Evolutionary conservation across 1,140 invertebrate genomes (phyloP).

Genomic region (Aethina tumida): DNA sequence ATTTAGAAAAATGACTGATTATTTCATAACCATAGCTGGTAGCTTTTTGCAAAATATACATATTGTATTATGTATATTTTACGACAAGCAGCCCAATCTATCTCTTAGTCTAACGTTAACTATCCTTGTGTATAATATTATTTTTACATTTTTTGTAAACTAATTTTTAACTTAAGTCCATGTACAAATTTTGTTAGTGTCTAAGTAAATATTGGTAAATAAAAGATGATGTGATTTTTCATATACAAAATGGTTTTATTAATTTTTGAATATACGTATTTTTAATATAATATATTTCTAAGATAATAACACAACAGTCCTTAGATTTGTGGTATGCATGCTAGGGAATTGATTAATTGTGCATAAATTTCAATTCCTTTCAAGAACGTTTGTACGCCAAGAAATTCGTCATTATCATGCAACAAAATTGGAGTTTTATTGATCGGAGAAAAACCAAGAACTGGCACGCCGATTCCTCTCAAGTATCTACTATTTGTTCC

Average conservation of each 20-base stretch:
- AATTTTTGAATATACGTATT: too few relatives aligned
- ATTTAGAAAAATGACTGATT: slow-evolving; percentile 17
- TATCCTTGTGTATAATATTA: slow-evolving; percentile 19
- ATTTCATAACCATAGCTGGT: slow-evolving; percentile 7
- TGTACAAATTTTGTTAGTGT: slow-evolving; percentile 28
- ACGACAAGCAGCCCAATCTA: slow-evolving; percentile 8
- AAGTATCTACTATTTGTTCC: slow-evolving; percentile 67
- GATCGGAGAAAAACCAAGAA: slow-evolving; percentile 71
- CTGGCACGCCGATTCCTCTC: slow-evolving; percentile 52
- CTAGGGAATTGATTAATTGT: background rate
- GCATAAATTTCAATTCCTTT: slow-evolving; percentile 58
- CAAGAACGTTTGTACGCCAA: slow-evolving; percentile 57
- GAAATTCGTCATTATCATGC: slow-evolving; percentile 70
- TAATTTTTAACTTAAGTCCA: slow-evolving; percentile 21
- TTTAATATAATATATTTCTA: too few relatives aligned
- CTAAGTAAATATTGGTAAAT: slow-evolving; percentile 25
- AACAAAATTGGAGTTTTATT: slow-evolving; percentile 57
- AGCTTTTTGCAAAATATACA: slow-evolving; percentile 8
- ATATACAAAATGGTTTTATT: slow-evolving; percentile 12
- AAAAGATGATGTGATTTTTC: slow-evolving; percentile 22
- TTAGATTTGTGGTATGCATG: too few relatives aligned
- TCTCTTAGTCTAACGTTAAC: slow-evolving; percentile 13
- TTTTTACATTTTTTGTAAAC: slow-evolving; percentile 18
- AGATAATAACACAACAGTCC: too few relatives aligned
- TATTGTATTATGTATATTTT: slow-evolving; percentile 3